Evolutionary conservation across 1,140 invertebrate species (phyloP), one percentile per base, ranked within the genome.

Genomic region (Lasioglossum albipes): DNA sequence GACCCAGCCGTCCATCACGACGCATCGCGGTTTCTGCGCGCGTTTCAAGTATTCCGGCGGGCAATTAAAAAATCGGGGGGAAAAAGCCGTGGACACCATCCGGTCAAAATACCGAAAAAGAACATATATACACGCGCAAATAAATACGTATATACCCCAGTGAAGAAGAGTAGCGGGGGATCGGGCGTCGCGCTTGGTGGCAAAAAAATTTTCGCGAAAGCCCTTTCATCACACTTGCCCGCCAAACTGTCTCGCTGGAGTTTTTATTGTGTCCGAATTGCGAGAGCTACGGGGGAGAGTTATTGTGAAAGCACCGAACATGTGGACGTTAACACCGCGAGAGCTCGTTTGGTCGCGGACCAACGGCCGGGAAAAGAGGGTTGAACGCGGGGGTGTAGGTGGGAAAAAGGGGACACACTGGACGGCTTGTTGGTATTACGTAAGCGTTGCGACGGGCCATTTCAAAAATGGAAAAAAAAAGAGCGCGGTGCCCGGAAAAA

Each of bases 401-500:
- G 57, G 20, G 4, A 7, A 5, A 13, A 22, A 27, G 70, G 73
- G 62, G 71, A 27, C 62, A 62, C 16, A 80, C 36, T 78, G 72
- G 68, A 82, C 75, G 66, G 86, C 79, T 84, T 72, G 75, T 86
- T 84, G 89, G 89, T 92, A 92, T 91, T 93, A 90, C 91, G 91
- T 90, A 91, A 91, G 88, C 91, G 89, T 81, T 16, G 87, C 87
- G 81, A 88, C 87, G 86, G 83, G 90, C 91, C 89, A 93, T 93
- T 93, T 91, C 88, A 91, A 93, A 93, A 93, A 93, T 92, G 91
- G 90, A 91, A 84, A 87, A 76, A 82, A 82, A 86, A 65, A 54
- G 9, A 10, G 13, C 5, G 6, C 18, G 57, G 20, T 7, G 13
- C 20, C 7, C 57, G 57, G 57, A n/a, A n/a, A 87, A 84, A 78